Conservation (phyloP, 37 sponge, comb jelly and placozoan genomes). For the Hormiphora californensis region DNA sequence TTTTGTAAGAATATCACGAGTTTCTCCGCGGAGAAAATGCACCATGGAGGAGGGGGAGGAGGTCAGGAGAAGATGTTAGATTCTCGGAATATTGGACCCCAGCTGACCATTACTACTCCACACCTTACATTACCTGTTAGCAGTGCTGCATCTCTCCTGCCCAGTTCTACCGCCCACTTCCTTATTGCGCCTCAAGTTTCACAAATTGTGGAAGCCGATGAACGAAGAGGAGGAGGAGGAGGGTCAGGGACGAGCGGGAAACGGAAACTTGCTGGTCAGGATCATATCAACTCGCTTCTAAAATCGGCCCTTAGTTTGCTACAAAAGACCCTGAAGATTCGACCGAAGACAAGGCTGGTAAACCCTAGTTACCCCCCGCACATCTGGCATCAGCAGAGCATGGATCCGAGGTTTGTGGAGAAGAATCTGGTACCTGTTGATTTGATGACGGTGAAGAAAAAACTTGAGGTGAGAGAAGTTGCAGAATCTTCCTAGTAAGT, state of each 20-base stretch:
- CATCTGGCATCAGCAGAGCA: slow-evolving; percentile 54
- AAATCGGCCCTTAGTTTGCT: slow-evolving; percentile 47
- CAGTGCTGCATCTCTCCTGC: slow-evolving; percentile 46
- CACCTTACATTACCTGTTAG: slow-evolving; percentile 37
- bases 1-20: slow-evolving; percentile 39
- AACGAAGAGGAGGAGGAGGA: background rate
- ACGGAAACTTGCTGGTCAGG: slow-evolving; percentile 37
- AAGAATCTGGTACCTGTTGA: slow-evolving; percentile 12
- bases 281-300: slow-evolving; percentile 41
- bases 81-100: too few relatives aligned
- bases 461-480: slow-evolving; percentile 1
- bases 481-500: too few relatives aligned
- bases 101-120: slow-evolving; percentile 34
- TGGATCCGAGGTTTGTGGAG: slow-evolving; percentile 52
- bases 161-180: too few relatives aligned
- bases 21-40: too few relatives aligned
- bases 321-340: slow-evolving; percentile 45
- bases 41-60: too few relatives aligned
- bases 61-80: too few relatives aligned
- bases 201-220: too few relatives aligned
- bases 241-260: slow-evolving; percentile 2
- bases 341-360: slow-evolving; percentile 42
- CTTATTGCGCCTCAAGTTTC: too few relatives aligned
- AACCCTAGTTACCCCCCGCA: slow-evolving; percentile 50
- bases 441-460: slow-evolving; percentile 52